These are phyloP conservation scores for Monochamus alternatus DNA, from an alignment of 2,888 invertebrate genomes.

Conservation along the genomic window DNA sequence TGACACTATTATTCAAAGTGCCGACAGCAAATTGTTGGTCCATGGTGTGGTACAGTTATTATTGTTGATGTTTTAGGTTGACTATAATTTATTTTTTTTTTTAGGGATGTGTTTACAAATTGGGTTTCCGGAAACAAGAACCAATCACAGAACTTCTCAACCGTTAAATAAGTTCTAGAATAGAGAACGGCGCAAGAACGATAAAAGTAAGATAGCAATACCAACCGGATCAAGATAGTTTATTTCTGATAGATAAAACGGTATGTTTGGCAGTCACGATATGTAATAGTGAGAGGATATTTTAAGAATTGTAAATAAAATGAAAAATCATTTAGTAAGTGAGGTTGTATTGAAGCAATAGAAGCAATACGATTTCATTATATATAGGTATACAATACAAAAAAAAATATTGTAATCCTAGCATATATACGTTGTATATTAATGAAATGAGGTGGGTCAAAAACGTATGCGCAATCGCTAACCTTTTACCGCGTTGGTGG, in stretches of 20 bases:
- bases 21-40: too few species aligned
- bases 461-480: constrained; percentile 9
- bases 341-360: constrained; percentile 69
- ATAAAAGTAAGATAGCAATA: constrained; percentile 61
- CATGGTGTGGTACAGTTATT: too few species aligned
- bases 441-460: constrained; percentile 28
- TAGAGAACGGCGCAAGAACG: constrained; percentile 53
- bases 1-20: too few species aligned
- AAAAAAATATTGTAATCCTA: constrained; percentile 63
- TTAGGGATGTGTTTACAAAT: constrained; percentile 91
- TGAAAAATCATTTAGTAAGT: constrained; percentile 65
- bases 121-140: constrained; percentile 91
- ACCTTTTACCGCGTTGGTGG: constrained; percentile 29
- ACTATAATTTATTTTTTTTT: constrained; percentile 64
- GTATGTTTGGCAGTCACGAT: constrained; percentile 45
- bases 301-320: constrained; percentile 66
- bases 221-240: constrained; percentile 49
- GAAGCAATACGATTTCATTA: constrained; percentile 67
- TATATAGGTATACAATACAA: constrained; percentile 58
- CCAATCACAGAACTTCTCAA: constrained; percentile 84
- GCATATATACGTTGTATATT: constrained; percentile 50
- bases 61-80: neutral
- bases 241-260: constrained; percentile 34
- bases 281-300: constrained; percentile 64
- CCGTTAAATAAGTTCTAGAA: constrained; percentile 79